A percentile compares a stretch with the other conserved stretches of the same genome.
Conservation (phyloP, 2,888 invertebrate genomes). For the Phyllotreta cruciferae region DNA sequence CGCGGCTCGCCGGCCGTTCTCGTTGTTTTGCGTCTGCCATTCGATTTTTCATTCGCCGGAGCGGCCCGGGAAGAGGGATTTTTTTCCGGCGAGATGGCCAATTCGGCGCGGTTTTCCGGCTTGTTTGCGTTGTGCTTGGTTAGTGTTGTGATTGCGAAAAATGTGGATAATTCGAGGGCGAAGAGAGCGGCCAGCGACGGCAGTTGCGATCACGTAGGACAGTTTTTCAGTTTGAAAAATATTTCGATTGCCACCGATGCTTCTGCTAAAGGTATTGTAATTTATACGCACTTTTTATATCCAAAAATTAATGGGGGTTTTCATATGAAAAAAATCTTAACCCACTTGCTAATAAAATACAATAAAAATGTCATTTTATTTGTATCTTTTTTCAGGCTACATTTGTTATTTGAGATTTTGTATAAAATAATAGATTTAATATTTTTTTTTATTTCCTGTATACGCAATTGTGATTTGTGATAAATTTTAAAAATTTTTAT, state of each 20-base stretch:
- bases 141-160: conserved; percentile 47
- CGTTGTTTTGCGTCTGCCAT: conserved; percentile 12
- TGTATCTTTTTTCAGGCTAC: too few species aligned
- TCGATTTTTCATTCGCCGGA: conserved; percentile 13
- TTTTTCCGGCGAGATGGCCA: not conserved
- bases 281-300: not conserved
- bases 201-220: conserved; percentile 46
- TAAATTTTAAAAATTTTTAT: too few species aligned
- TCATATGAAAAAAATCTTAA: too few species aligned
- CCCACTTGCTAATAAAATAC: too few species aligned
- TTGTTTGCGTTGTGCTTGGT: conserved; percentile 42
- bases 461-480: not conserved
- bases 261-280: conserved; percentile 41
- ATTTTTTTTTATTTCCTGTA: not conserved
- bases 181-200: conserved; percentile 38
- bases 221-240: conserved; percentile 48
- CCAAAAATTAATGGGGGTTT: too few species aligned
- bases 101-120: conserved; percentile 19
- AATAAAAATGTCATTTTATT: too few species aligned
- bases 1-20: conserved; percentile 18
- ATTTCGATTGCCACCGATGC: conserved; percentile 39
- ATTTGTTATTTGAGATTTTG: too few species aligned
- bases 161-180: conserved; percentile 42
- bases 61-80: not conserved
- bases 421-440: too few species aligned